Evolutionary conservation across 2,113 vertebrate genomes (phyloP).

Genomic region (Rhodinocichla rosea): DNA sequence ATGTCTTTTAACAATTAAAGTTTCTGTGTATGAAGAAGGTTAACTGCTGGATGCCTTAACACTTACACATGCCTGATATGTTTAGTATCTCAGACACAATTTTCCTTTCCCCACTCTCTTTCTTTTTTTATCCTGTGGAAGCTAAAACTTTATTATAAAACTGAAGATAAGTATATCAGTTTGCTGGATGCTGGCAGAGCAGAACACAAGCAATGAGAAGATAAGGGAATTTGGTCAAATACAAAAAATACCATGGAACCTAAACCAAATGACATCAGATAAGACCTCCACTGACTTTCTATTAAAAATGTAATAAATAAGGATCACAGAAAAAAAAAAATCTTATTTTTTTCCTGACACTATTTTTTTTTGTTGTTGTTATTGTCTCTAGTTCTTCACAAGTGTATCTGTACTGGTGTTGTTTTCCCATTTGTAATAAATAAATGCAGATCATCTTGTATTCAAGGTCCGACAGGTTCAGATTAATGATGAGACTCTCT

Average conservation of each 20-base stretch:
- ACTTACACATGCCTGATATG: slow-evolving; percentile 8
- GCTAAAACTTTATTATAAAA: slow-evolving; percentile 78
- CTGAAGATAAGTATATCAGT: slow-evolving; percentile 76
- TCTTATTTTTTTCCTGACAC: not conserved
- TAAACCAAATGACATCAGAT: slow-evolving; percentile 78
- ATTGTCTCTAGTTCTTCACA: slow-evolving; percentile 37
- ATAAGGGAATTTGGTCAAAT: slow-evolving; percentile 80
- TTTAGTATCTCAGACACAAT: slow-evolving; percentile 48
- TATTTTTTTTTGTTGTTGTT: not conserved
- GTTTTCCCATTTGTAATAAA: not conserved
- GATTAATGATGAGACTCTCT: not conserved
- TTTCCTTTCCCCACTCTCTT: slow-evolving; percentile 29
- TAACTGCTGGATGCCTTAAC: slow-evolving; percentile 3
- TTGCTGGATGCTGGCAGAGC: slow-evolving; percentile 66
- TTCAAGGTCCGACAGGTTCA: not conserved
- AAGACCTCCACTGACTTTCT: slow-evolving; percentile 72
- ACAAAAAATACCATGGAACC: slow-evolving; percentile 72
- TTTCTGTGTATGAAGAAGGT: not conserved
- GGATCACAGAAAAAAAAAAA: slow-evolving; percentile 54
- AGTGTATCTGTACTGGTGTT: not conserved
- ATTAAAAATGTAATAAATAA: slow-evolving; percentile 80
- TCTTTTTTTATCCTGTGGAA: slow-evolving; percentile 57
- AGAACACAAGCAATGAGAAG: slow-evolving; percentile 73
- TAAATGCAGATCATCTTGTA: not conserved
- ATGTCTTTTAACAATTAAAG: not conserved